Percentiles rank a stretch among this genome's conserved stretches.
Evolutionary conservation across 1,140 invertebrate species (phyloP).

Genomic region (Tribolium castaneum): DNA sequence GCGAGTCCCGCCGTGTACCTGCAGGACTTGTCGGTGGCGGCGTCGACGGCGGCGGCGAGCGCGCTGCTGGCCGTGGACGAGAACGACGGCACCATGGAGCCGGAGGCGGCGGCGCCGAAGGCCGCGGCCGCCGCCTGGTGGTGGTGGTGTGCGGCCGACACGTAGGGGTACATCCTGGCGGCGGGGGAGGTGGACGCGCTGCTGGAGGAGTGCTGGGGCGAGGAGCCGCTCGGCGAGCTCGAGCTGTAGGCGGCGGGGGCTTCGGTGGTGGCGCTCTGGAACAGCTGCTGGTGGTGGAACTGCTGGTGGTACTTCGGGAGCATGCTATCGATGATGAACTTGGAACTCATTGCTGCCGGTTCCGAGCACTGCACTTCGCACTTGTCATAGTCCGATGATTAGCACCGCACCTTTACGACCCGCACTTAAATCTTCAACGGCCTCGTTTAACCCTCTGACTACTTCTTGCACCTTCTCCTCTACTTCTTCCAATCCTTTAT

Average conservation of each 20-base stretch:
- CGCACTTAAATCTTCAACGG: constrained; percentile 57
- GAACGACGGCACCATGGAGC: constrained; percentile 69
- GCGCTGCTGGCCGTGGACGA: constrained; percentile 69
- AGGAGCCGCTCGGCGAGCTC: constrained; percentile 65
- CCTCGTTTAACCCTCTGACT: constrained; percentile 63
- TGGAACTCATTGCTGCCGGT: constrained; percentile 85
- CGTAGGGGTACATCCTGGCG: constrained; percentile 79
- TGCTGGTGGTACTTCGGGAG: constrained; percentile 92
- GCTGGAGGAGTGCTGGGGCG: constrained; percentile 66
- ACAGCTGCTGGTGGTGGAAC: constrained; percentile 77
- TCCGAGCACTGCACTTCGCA: constrained; percentile 57
- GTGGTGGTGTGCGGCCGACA: constrained; percentile 76
- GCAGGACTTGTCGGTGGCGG: constrained; percentile 79
- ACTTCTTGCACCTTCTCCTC: constrained; percentile 73
- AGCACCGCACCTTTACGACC: constrained; percentile 58
- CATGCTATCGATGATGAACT: constrained; percentile 97
- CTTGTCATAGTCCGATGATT: constrained; percentile 59
- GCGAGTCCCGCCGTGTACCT: constrained; percentile 77
- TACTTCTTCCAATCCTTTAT: constrained; percentile 76
- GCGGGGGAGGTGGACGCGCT: constrained; percentile 72
- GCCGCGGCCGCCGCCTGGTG: constrained; percentile 77
- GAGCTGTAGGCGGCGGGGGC: constrained; percentile 62
- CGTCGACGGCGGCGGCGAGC: constrained; percentile 70
- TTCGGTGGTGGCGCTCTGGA: constrained; percentile 68
- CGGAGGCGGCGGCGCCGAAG: constrained; percentile 74